Conservation (phyloP, 1,140 invertebrate species). For the Liolophura sinensis region DNA sequence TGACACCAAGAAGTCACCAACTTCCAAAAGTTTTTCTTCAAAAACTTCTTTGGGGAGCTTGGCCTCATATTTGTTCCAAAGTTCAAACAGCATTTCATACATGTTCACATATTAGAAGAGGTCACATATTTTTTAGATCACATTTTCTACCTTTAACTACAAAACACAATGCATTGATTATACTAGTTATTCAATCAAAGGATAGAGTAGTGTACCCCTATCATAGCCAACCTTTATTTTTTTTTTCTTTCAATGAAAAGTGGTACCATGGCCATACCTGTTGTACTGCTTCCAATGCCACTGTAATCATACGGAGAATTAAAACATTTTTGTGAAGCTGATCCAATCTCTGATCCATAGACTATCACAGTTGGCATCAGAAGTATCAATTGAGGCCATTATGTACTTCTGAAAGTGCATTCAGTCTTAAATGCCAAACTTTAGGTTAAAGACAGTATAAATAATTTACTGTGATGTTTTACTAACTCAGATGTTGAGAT, state of each 20-base stretch:
- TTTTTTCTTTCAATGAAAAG: neutral
- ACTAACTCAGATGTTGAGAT: too few species aligned
- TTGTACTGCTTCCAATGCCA: too few species aligned
- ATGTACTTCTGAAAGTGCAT: too few species aligned
- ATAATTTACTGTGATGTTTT: too few species aligned
- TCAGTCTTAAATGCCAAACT: too few species aligned
- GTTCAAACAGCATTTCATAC: constrained; percentile 51
- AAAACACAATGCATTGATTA: neutral
- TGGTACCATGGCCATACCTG: neutral
- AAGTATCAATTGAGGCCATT: too few species aligned
- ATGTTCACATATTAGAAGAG: constrained; percentile 32
- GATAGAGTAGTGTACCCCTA: neutral
- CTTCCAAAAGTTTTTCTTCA: constrained; percentile 50
- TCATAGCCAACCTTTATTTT: neutral
- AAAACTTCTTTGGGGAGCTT: constrained; percentile 46
- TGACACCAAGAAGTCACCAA: constrained; percentile 52
- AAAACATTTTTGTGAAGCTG: too few species aligned
- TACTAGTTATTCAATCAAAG: neutral
- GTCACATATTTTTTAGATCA: neutral
- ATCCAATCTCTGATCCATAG: too few species aligned
- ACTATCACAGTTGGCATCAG: neutral
- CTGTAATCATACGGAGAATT: too few species aligned
- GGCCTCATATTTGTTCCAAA: constrained; percentile 58
- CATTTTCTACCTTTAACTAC: neutral
- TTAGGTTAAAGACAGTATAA: too few species aligned